Conservation (phyloP, 2,113 vertebrate genomes). For the Chaetodon auriga region DNA sequence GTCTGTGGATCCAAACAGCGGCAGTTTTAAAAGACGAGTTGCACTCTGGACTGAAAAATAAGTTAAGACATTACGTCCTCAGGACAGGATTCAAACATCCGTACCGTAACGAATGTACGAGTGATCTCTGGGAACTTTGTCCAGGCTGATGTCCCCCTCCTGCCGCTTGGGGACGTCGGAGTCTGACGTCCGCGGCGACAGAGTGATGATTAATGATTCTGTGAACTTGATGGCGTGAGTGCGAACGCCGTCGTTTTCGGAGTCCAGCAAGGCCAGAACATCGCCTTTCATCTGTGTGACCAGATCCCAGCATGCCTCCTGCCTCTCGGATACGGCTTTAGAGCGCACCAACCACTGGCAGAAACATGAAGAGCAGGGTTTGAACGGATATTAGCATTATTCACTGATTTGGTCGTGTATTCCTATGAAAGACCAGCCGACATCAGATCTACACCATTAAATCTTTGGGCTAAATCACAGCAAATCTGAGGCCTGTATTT, state of each 20-base stretch:
- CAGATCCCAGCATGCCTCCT: conserved; percentile 96
- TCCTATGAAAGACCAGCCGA: not conserved
- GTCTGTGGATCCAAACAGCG: conserved; percentile 70
- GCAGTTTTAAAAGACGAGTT: not conserved
- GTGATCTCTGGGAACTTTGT: conserved; percentile 92
- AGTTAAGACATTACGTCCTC: not conserved
- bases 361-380: not conserved
- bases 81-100: not conserved
- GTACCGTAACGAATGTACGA: conserved; percentile 91
- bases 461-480: not conserved
- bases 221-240: conserved; percentile 97
- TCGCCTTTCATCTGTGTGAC: conserved; percentile 92
- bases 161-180: conserved; percentile 92
- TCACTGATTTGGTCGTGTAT: not conserved
- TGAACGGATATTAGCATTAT: not conserved
- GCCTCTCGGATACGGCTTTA: conserved; percentile 87
- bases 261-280: conserved; percentile 91
- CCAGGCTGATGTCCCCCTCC: conserved; percentile 93
- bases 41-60: not conserved
- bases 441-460: not conserved
- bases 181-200: conserved; percentile 89
- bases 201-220: conserved; percentile 91
- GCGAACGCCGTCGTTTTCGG: conserved; percentile 94
- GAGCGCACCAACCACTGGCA: conserved; percentile 92
- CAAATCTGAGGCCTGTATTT: not conserved